These are phyloP conservation scores for Pitangus sulphuratus DNA, from an alignment of 2,797 vertebrate species.

Conservation along the genomic window DNA sequence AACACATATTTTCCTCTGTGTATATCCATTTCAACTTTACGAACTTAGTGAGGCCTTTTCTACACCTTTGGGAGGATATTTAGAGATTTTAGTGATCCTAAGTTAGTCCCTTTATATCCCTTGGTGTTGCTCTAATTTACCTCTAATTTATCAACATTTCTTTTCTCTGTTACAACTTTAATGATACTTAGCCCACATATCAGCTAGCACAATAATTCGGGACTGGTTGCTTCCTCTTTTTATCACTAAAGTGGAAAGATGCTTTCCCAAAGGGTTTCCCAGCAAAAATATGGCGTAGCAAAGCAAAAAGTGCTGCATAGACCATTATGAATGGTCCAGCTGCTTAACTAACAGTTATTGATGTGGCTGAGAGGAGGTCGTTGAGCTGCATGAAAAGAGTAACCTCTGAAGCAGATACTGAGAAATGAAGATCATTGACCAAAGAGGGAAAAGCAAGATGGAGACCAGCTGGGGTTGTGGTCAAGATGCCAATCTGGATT, in stretches of 20 bases:
- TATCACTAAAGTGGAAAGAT: background rate
- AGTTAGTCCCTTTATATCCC: background rate
- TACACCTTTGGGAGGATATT: background rate
- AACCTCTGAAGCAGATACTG: background rate
- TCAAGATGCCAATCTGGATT: background rate
- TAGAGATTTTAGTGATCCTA: background rate
- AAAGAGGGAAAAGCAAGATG: background rate
- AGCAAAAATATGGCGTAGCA: background rate
- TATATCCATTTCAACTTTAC: background rate
- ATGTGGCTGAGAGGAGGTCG: background rate
- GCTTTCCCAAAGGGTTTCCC: background rate
- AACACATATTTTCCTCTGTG: background rate
- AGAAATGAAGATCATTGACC: background rate
- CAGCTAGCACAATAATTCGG: background rate
- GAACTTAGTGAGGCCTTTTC: background rate
- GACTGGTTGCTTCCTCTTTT: background rate
- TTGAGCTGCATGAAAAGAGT: background rate
- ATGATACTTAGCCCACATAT: background rate
- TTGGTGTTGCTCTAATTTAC: background rate
- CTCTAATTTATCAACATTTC: background rate
- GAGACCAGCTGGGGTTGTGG: background rate
- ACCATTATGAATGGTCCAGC: background rate
- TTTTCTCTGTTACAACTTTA: background rate
- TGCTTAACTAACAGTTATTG: background rate
- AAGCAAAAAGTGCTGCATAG: background rate